Evolutionary conservation across 2,888 invertebrate genomes (phyloP).

Genomic region (Blastobasis lacticolella): DNA sequence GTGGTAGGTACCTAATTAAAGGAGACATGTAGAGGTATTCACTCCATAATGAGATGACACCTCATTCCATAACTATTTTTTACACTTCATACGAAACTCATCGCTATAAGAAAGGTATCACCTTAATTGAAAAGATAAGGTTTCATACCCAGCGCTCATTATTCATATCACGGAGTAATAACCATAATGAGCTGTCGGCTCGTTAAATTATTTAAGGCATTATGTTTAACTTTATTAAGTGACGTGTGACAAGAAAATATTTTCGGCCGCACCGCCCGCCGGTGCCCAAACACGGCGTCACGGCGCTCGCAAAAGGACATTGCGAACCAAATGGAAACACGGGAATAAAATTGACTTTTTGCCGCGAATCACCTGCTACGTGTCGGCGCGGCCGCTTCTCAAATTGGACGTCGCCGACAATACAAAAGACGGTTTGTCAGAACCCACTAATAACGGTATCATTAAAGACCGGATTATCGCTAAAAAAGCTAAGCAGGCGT

Average conservation of each 20-base stretch:
- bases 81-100: no score
- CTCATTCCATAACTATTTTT: no score
- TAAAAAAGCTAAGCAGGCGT: slow-evolving; percentile 7
- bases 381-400: slow-evolving; percentile 36
- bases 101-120: slow-evolving; percentile 2
- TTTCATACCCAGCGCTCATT: slow-evolving; percentile 49
- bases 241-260: slow-evolving; percentile 8
- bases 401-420: slow-evolving; percentile 39
- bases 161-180: slow-evolving; percentile 42
- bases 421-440: slow-evolving; percentile 29
- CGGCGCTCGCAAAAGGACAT: slow-evolving; percentile 28
- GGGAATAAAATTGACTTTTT: slow-evolving; percentile 38
- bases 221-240: slow-evolving; percentile 5
- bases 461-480: slow-evolving; percentile 10
- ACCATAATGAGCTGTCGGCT: slow-evolving; percentile 37
- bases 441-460: slow-evolving; percentile 36
- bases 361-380: slow-evolving; percentile 34
- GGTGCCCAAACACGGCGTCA: slow-evolving; percentile 21
- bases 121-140: slow-evolving; percentile 47
- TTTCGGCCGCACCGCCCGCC: slow-evolving; percentile 3
- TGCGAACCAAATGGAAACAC: slow-evolving; percentile 22
- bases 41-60: no score
- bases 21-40: no score
- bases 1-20: no score
- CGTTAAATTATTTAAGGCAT: slow-evolving; percentile 32